Evolutionary conservation across 2,113 vertebrate species (phyloP), one percentile per base, ranked within the genome.

Genomic region (Hemiscyllium ocellatum): DNA sequence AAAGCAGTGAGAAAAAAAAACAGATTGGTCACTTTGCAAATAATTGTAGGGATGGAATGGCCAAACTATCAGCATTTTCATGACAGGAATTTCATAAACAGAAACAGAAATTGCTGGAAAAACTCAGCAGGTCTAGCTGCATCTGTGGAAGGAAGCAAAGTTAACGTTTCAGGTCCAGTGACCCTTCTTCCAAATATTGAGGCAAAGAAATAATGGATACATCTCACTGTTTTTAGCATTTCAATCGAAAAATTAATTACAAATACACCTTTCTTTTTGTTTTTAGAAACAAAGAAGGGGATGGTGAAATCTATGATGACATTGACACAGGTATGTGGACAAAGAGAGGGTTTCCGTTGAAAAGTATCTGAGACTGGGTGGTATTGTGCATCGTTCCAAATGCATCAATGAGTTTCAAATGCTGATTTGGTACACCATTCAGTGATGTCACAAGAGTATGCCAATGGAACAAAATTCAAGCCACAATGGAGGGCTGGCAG

Each of bases 271-370:
- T 91, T 52, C 7, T 95, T 96, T 96, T 96, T 96, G 89, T 96
- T 96, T 94, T 97, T 97, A 87, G 97, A 99, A 95, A 52, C 72
- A 69, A 1, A 17, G 89, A 66, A 37, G 89, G 98, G 0, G 98
- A 99, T 96, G 98, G 97, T 91, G 98, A 99, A 47, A 99, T 99
- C 97, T 99, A 99, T 3, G 99, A 99, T 94, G 98, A 99, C 47
- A 97, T 99, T 96, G 98, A 98, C 97, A 98, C 99, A 0, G 99
- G 99, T 99, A 98, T 24, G 98, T 95, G 66, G 7, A 72, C 42
- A 95, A 50, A 22, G 24, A 24, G 56, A 7, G 15, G 20, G 6
- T 56, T 89, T 7, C 22, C 86, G 15, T 56, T 47, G 65, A 68
- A 20, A n/a, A 65, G 56, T n/a, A 24, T 8, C 5, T 72, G 68